A percentile compares a stretch with the other conserved stretches of the same genome.
Conservation (phyloP, 2,888 invertebrate species). For the Auanema sp. region DNA sequence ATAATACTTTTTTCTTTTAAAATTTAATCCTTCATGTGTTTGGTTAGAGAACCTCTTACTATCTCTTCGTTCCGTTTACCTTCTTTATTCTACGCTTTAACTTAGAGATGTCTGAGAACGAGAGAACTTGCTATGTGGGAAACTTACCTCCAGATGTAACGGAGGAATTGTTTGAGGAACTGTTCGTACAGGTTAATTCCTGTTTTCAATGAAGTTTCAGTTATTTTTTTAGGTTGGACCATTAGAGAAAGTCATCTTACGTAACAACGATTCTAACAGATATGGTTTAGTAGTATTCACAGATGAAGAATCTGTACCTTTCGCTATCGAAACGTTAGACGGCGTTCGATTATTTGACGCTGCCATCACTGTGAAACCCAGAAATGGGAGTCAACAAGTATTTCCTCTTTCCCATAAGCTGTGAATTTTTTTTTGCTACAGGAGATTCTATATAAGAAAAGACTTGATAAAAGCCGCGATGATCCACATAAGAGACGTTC, state of each 20-base stretch:
- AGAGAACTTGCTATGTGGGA: conserved; percentile 40
- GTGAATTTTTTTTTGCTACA: no score
- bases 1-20: no score
- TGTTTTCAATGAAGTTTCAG: background rate
- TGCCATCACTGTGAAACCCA: conserved; percentile 41
- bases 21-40: no score
- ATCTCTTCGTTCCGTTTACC: no score
- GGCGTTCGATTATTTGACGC: conserved; percentile 36
- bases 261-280: conserved; percentile 16
- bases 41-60: no score
- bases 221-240: conserved; percentile 40
- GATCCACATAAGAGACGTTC: no score
- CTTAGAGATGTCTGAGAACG: conserved; percentile 19
- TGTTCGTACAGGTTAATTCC: conserved; percentile 44
- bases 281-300: conserved; percentile 51
- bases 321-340: conserved; percentile 49
- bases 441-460: no score
- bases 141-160: conserved; percentile 30
- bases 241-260: conserved; percentile 27
- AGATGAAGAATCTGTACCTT: conserved; percentile 46
- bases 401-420: background rate
- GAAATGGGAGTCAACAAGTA: conserved; percentile 34
- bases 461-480: no score
- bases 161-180: conserved; percentile 46
- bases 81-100: background rate